These are phyloP conservation scores for Agelas oroides DNA, from an alignment of 37 sponge, comb jelly and placozoan species.

Conservation along the genomic window DNA sequence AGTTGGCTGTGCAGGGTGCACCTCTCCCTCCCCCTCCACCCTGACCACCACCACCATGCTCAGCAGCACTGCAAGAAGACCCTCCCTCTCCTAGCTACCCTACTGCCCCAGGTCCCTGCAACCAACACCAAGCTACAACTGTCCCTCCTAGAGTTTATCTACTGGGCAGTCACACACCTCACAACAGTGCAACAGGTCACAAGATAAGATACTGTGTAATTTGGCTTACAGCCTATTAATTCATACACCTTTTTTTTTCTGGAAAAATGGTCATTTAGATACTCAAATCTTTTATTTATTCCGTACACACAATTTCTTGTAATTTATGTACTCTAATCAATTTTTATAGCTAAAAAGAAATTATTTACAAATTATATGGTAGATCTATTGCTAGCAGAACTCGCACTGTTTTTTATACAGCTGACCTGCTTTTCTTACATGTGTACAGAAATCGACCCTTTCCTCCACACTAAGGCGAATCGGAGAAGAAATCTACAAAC, in stretches of 20 bases:
- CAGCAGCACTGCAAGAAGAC: background rate
- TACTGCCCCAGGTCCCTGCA: slow-evolving; percentile 7
- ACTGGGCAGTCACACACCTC: slow-evolving; percentile 11
- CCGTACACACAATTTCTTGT: no score
- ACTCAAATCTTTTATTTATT: no score
- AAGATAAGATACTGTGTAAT: no score
- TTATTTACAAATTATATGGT: no score
- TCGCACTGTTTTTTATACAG: background rate
- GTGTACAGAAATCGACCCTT: slow-evolving; percentile 1
- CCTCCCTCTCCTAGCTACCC: slow-evolving; percentile 20
- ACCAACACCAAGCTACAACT: slow-evolving; percentile 10
- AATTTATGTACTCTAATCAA: no score
- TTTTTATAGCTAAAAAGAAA: no score
- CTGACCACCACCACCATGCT: background rate
- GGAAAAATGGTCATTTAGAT: no score
- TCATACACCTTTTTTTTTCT: no score
- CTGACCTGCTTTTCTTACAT: background rate
- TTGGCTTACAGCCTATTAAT: no score
- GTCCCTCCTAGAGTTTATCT: slow-evolving; percentile 13
- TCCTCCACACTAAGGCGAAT: slow-evolving; percentile 29
- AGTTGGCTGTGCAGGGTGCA: slow-evolving; percentile 36
- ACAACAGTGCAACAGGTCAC: background rate
- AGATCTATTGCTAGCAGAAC: background rate
- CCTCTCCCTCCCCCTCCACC: background rate
- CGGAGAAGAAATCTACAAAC: slow-evolving; percentile 22